Base-by-base conservation (phyloP, 1,140 invertebrate species). In the Lasaia peninsularis region DNA sequence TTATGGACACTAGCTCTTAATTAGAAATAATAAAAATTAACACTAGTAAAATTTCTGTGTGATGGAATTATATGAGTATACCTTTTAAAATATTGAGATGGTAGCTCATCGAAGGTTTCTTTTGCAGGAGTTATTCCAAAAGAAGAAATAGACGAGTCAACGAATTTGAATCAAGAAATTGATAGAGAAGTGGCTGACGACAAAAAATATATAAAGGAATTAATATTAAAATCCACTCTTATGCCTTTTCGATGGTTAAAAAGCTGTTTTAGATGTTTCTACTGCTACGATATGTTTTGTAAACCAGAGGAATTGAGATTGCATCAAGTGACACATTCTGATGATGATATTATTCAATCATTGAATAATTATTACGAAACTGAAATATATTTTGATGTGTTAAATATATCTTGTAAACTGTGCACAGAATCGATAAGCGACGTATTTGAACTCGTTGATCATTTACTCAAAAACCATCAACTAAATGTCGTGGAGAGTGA, bases 221-320 rank as follows among this genome's bases (percentile, higher is more conserved):
- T 54, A 6, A n/a, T 54, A 35, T 9, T 67, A 2, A 73, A 73
- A n/a, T 71, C 76, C 0, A 80, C 71, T 0, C 52, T 74, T 3
- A 67, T 73, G 57, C 75, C 76, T 0, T 81, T 81, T 18, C 65
- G 68, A 49, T 76, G 75, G 69, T 48, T 71, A 1, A 69, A 65
- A 35, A 73, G 71, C 33, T 63, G 63, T 1, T 80, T 65, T 50
- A 67, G 67, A 63, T 80, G 77, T 34, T 82, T 80, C 20, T 78
- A 67, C 28, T 80, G 78, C 50, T 66, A 72, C 44, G 65, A 73
- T 24, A 65, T 71, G 7, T 78, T 78, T 40, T 55, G 69, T 20
- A 61, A 69, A 8, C 62, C 70, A 0, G 67, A 65, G 18, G 69
- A 74, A 12, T 58, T 74, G 3, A 67, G 60, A 61, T 49, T 40